Conservation (phyloP, 2,888 invertebrate genomes). For the Ptychoptera contaminata region DNA sequence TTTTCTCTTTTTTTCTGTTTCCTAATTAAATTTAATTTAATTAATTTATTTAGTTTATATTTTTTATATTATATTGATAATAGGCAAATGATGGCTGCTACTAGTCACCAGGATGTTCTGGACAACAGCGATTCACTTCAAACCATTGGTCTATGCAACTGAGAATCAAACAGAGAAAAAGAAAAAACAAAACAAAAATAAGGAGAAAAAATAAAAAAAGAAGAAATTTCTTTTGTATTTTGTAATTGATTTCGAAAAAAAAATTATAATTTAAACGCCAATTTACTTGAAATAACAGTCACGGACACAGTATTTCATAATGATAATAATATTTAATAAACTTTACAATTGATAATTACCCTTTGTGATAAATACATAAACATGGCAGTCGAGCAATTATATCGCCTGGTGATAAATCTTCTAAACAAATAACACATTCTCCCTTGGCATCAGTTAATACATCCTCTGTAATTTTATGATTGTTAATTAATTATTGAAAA, state of each 20-base stretch:
- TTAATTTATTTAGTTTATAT: too few relatives aligned
- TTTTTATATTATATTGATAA: conserved; percentile 3
- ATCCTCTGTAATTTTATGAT: conserved; percentile 64
- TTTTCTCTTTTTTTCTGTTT: too few relatives aligned
- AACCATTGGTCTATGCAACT: conserved; percentile 99
- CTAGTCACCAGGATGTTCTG: conserved; percentile 95
- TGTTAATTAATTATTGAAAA: conserved; percentile 7
- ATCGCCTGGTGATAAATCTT: conserved; percentile 89
- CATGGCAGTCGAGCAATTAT: conserved; percentile 97
- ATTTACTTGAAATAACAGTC: not conserved
- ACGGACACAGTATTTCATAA: conserved; percentile 11
- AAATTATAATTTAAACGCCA: not conserved
- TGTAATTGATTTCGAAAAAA: conserved; percentile 2
- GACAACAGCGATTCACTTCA: conserved; percentile 96
- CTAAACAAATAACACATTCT: conserved; percentile 97
- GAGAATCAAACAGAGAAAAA: conserved; percentile 26
- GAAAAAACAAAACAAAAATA: conserved; percentile 13
- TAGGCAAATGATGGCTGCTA: conserved; percentile 19
- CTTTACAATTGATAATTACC: conserved; percentile 36
- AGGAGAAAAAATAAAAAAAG: conserved; percentile 1
- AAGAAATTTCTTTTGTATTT: conserved; percentile 3
- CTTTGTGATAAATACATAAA: conserved; percentile 98
- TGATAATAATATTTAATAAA: not conserved
- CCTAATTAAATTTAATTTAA: too few relatives aligned
- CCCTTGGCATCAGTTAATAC: conserved; percentile 90